Conservation (phyloP, 2,888 invertebrate genomes). For the Drosophila aldrichi region DNA sequence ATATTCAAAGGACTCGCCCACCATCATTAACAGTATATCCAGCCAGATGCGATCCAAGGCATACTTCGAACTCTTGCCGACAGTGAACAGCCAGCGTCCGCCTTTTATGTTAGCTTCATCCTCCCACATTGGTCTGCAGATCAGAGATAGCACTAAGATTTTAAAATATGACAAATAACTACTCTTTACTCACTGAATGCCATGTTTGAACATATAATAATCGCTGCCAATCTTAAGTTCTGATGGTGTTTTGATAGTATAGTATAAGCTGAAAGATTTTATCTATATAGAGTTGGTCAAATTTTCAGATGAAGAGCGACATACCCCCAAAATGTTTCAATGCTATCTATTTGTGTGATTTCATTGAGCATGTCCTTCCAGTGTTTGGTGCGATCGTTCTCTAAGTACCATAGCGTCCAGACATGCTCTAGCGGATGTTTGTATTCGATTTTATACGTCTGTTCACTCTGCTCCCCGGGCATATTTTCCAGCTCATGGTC, state of each 20-base stretch:
- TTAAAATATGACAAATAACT: background rate
- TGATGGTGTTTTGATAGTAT: slow-evolving; percentile 74
- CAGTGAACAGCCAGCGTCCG: slow-evolving; percentile 65
- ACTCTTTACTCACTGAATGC: slow-evolving; percentile 56
- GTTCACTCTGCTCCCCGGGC: slow-evolving; percentile 34
- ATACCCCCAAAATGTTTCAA: slow-evolving; percentile 86
- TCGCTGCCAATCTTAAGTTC: slow-evolving; percentile 66
- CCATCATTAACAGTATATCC: slow-evolving; percentile 69
- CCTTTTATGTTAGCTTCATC: slow-evolving; percentile 67
- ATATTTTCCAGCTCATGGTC: slow-evolving; percentile 10
- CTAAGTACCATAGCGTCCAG: slow-evolving; percentile 72
- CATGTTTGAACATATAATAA: slow-evolving; percentile 68
- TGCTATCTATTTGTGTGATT: slow-evolving; percentile 68
- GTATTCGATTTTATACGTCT: slow-evolving; percentile 49
- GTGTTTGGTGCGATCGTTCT: slow-evolving; percentile 69
- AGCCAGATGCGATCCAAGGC: slow-evolving; percentile 68
- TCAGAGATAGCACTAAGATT: background rate
- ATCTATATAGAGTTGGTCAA: background rate
- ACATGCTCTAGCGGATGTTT: slow-evolving; percentile 71
- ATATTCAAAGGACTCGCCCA: slow-evolving; percentile 67
- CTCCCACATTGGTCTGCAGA: slow-evolving; percentile 81
- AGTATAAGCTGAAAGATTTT: slow-evolving; percentile 56
- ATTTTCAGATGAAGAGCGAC: background rate
- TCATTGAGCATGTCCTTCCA: slow-evolving; percentile 74
- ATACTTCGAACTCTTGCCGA: slow-evolving; percentile 54